phyloP scores from a whole-genome alignment of 2,113 vertebrate species.

The Penelope pileata region DNA sequence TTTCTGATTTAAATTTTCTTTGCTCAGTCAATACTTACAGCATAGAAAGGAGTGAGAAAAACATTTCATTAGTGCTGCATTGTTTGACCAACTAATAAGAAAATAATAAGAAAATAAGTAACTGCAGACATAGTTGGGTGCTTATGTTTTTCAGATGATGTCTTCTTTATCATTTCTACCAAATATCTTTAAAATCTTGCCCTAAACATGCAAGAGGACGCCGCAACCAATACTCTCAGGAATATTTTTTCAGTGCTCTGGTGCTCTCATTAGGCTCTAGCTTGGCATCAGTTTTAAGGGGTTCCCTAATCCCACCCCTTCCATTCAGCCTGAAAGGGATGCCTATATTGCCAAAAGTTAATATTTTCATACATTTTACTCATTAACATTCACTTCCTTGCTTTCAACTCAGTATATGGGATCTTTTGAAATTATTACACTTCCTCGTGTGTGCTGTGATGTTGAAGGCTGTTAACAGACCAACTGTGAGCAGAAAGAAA shows the following conservation, averaged over 20 bases:
- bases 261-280: not conserved
- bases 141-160: not conserved
- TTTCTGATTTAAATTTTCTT: not conserved
- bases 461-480: constrained; percentile 52
- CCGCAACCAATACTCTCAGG: not conserved
- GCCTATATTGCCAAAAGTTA: constrained; percentile 9
- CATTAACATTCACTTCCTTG: constrained; percentile 29
- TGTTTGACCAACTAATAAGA: not conserved
- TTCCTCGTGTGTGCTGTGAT: constrained; percentile 49
- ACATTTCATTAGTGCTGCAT: not conserved
- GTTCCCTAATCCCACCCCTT: not conserved
- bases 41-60: not conserved
- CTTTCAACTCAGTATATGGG: constrained; percentile 28
- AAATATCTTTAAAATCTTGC: not conserved
- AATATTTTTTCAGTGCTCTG: not conserved
- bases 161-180: not conserved
- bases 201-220: not conserved
- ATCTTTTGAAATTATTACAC: constrained; percentile 46
- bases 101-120: constrained; percentile 13
- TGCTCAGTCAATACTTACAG: not conserved
- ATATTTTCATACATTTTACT: constrained; percentile 37
- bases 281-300: constrained; percentile 24
- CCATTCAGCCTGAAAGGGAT: constrained; percentile 27
- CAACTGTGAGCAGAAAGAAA: constrained; percentile 43
- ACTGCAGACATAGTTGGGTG: not conserved